Evolutionary conservation across 2,888 invertebrate species (phyloP).

Genomic region (Drosophila diplacantha): DNA sequence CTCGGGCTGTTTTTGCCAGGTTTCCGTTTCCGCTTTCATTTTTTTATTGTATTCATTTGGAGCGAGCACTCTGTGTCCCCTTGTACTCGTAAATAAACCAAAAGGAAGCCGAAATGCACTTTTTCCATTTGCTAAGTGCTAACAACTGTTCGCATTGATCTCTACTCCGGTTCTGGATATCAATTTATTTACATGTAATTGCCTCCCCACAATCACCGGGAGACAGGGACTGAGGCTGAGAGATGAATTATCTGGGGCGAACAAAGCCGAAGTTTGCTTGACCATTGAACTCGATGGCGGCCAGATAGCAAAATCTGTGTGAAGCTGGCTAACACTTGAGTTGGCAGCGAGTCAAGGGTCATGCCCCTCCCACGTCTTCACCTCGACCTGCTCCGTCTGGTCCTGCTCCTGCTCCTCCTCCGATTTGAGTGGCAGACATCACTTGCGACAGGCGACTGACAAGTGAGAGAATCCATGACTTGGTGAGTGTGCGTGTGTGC

Average conservation of each 20-base stretch:
- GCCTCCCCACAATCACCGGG: constrained; percentile 20
- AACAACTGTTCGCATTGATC: constrained; percentile 61
- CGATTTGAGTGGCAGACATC: constrained; percentile 61
- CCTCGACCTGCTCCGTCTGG: not conserved
- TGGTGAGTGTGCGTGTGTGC: constrained; percentile 14
- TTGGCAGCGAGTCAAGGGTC: constrained; percentile 40
- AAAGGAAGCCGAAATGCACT: constrained; percentile 63
- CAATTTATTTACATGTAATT: constrained; percentile 55
- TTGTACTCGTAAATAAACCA: constrained; percentile 67
- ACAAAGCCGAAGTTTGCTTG: constrained; percentile 46
- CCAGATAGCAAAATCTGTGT: constrained; percentile 53
- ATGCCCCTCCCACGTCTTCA: constrained; percentile 8
- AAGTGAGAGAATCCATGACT: constrained; percentile 47
- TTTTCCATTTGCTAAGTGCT: constrained; percentile 59
- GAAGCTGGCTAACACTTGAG: constrained; percentile 50
- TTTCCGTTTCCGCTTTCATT: not conserved
- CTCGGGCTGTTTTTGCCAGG: not conserved
- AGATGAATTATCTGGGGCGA: constrained; percentile 26
- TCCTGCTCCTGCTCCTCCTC: constrained; percentile 2
- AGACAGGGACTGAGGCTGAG: not conserved
- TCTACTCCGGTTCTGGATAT: constrained; percentile 46
- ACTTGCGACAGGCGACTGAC: constrained; percentile 62
- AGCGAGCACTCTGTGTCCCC: constrained; percentile 53
- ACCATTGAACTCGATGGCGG: constrained; percentile 58
- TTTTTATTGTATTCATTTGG: constrained; percentile 4